Conservation (phyloP, 2,888 invertebrate genomes). For the Agriopis leucophaearia region DNA sequence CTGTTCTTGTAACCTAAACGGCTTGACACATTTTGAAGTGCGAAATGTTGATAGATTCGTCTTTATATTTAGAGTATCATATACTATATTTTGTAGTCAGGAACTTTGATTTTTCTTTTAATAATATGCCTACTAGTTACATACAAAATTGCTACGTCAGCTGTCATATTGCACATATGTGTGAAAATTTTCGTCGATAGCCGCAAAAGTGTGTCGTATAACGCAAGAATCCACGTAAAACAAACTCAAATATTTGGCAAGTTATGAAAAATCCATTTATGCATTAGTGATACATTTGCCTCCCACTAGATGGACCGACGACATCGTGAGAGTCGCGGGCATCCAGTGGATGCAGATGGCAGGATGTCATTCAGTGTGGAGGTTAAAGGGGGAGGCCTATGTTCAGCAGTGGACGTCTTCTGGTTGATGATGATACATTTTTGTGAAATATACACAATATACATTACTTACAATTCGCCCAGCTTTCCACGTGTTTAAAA, state of each 20-base stretch:
- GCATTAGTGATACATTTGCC: slow-evolving; percentile 15
- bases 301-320: too few relatives aligned
- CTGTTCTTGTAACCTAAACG: too few relatives aligned
- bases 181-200: slow-evolving; percentile 19
- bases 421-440: slow-evolving; percentile 19
- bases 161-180: slow-evolving; percentile 14
- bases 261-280: slow-evolving; percentile 22
- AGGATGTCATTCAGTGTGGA: too few relatives aligned
- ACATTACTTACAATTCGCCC: too few relatives aligned
- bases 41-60: too few relatives aligned
- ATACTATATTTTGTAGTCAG: not conserved
- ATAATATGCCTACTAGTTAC: not conserved
- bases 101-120: not conserved
- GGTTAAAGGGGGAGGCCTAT: too few relatives aligned
- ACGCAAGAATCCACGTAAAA: slow-evolving; percentile 16
- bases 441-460: not conserved
- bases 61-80: too few relatives aligned
- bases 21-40: too few relatives aligned
- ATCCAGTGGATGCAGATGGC: too few relatives aligned
- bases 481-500: too few relatives aligned
- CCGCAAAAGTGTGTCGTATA: slow-evolving; percentile 11
- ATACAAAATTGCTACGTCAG: not conserved
- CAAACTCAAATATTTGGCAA: slow-evolving; percentile 16
- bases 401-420: too few relatives aligned
- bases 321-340: too few relatives aligned